Evolutionary conservation across 2,888 invertebrate species (phyloP), one percentile per base, ranked within the genome.

Genomic region (Galeruca laticollis): DNA sequence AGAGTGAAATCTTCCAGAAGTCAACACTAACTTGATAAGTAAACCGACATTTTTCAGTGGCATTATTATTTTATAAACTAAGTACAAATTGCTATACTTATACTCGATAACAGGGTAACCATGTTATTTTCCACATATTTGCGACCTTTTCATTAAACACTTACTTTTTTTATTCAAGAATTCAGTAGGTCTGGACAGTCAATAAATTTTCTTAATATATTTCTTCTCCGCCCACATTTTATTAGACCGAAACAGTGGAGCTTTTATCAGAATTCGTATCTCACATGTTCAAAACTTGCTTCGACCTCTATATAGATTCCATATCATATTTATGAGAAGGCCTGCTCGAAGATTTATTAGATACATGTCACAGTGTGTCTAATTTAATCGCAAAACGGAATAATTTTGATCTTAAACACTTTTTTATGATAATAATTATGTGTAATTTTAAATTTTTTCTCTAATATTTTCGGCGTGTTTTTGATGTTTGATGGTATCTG

Each of bases 61-160:
- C 82, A 76, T 76, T 78, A 80, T 81, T 81, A 79, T 80, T 82
- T 80, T 78, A 81, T 81, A 82, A 81, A 80, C 81, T 79, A 81
- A 81, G 81, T 81, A 81, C 81, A 82, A 82, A 82, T 81, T 82
- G 81, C 82, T 82, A 82, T 82, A 81, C 78, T 82, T 82, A 82
- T 74, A 75, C 74, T 73, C 77, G 81, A 81, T 82, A 82, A 81
- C 80, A 81, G 76, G 78, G 78, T 76, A 75, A 80, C 64, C 80
- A 80, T 81, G 78, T 81, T 82, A 82, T 82, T 82, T 82, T 81
- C 81, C 75, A 79, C 79, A 80, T 80, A 79, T 81, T 81, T 80
- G 81, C 80, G 73, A 79, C 78, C 80, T 81, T 81, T 77, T 81
- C 79, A 77, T 77, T 77, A 76, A 71, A 72, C 62, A 69, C 60